These are phyloP conservation scores for Ichneumoninae sp. DNA, from an alignment of 2,888 invertebrate species.

Conservation along the genomic window DNA sequence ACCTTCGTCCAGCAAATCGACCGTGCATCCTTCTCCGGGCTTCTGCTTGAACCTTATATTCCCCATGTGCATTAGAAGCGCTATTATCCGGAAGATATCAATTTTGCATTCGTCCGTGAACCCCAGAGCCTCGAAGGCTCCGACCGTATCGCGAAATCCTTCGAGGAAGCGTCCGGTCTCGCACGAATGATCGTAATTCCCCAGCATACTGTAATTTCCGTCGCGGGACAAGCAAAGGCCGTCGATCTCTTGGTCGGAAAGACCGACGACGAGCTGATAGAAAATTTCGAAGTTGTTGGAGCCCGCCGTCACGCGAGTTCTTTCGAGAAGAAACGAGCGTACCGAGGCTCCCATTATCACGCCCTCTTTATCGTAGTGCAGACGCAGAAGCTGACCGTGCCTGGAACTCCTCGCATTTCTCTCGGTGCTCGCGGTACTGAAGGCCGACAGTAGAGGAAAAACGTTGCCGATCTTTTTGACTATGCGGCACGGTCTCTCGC, in stretches of 20 bases:
- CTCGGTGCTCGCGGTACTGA: conserved; percentile 83
- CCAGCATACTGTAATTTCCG: conserved; percentile 74
- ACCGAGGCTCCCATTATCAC: conserved; percentile 81
- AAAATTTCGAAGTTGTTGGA: conserved; percentile 84
- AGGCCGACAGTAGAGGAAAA: conserved; percentile 78
- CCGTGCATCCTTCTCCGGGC: conserved; percentile 70
- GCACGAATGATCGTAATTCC: conserved; percentile 51
- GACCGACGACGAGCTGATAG: conserved; percentile 80
- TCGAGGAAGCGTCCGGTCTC: conserved; percentile 58
- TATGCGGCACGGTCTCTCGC: conserved; percentile 64
- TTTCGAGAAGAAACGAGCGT: conserved; percentile 83
- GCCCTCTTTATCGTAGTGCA: conserved; percentile 79
- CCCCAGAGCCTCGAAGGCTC: conserved; percentile 77
- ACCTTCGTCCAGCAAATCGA: conserved; percentile 72
- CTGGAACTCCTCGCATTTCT: conserved; percentile 83
- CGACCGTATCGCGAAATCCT: conserved; percentile 76
- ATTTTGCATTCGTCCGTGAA: conserved; percentile 71
- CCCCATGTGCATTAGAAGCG: conserved; percentile 81
- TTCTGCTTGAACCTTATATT: conserved; percentile 78
- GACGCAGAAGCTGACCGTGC: conserved; percentile 82
- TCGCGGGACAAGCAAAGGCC: conserved; percentile 73
- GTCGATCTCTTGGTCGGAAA: conserved; percentile 74
- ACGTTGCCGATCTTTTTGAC: conserved; percentile 77
- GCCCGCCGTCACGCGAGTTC: conserved; percentile 81
- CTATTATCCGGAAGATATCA: conserved; percentile 78